These are phyloP conservation scores for Lemur catta DNA, from an alignment of 2,797 vertebrate species.

Conservation along the genomic window DNA sequence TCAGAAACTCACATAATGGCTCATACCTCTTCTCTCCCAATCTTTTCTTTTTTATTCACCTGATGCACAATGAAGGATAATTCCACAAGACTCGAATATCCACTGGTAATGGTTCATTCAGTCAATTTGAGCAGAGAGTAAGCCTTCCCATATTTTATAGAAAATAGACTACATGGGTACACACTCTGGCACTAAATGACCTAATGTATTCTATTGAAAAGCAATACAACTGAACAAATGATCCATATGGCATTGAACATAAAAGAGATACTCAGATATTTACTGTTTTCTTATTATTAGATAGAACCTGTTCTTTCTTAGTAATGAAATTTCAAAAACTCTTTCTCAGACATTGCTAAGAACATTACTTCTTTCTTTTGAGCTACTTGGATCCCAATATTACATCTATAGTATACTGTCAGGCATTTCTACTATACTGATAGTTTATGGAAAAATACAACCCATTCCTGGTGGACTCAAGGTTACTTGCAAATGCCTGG, in stretches of 20 bases:
- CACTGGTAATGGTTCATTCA: neutral
- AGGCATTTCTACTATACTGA: neutral
- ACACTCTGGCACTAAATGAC: neutral
- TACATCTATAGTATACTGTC: neutral
- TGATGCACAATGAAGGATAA: conserved; percentile 32
- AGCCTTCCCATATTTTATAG: neutral
- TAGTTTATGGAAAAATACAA: neutral
- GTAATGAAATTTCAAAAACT: neutral
- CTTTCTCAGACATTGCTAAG: neutral
- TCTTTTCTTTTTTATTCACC: neutral
- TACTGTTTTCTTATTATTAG: conserved; percentile 4
- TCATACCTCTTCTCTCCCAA: neutral
- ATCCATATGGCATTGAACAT: neutral
- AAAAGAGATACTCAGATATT: conserved; percentile 42
- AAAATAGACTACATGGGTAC: neutral
- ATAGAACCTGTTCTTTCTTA: neutral
- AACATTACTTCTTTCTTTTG: neutral
- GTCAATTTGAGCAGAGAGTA: conserved; percentile 1
- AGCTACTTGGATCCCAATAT: neutral
- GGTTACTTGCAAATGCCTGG: neutral
- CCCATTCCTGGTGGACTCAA: neutral
- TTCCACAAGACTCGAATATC: neutral
- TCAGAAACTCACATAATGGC: neutral
- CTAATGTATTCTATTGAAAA: conserved; percentile 22
- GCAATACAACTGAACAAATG: conserved; percentile 8